Conservation (phyloP, 2,888 invertebrate genomes). For the Bibio marci region DNA sequence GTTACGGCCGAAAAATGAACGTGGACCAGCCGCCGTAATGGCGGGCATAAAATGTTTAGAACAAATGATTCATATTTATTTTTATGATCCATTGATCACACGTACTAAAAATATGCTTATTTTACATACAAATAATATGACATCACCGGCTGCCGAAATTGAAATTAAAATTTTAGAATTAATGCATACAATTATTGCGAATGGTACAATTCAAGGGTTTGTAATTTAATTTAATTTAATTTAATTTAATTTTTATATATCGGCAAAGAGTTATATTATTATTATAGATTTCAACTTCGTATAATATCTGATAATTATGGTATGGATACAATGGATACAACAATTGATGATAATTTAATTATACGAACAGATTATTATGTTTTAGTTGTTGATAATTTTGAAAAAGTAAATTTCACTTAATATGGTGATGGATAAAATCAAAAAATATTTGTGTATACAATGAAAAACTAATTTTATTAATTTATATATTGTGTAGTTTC, state of each 20-base stretch:
- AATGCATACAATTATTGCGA: constrained; percentile 16
- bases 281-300: constrained; percentile 5
- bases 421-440: no score
- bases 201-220: neutral
- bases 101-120: constrained; percentile 17
- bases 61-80: constrained; percentile 6
- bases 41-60: constrained; percentile 9
- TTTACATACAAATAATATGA: constrained; percentile 19
- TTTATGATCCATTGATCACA: constrained; percentile 2
- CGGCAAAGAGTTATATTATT: no score
- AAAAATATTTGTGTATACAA: no score
- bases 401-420: constrained; percentile 9
- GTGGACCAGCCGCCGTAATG: constrained; percentile 7
- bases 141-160: constrained; percentile 24
- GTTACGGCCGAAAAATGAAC: constrained; percentile 7
- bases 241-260: neutral
- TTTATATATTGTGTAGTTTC: constrained; percentile 3
- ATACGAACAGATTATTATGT: constrained; percentile 20
- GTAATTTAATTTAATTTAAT: neutral
- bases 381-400: constrained; percentile 19
- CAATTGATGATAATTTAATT: neutral
- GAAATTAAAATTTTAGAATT: constrained; percentile 19
- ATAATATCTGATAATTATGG: constrained; percentile 1
- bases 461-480: neutral
- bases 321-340: neutral